These are phyloP conservation scores for Steinernema khuongi DNA, from an alignment of 1,140 invertebrate genomes.

Conservation along the genomic window DNA sequence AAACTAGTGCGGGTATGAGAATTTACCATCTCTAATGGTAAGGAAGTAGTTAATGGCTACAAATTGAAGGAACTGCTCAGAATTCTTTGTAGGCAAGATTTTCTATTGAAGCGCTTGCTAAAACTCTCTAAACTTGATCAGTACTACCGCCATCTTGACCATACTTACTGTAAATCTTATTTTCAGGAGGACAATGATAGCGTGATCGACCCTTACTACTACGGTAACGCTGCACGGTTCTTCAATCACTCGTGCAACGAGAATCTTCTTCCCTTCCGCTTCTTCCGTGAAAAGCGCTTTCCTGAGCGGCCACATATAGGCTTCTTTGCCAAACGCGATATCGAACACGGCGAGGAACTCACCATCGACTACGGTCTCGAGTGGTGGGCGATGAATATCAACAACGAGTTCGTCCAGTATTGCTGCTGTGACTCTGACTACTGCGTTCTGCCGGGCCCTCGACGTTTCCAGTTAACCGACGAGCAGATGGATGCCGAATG, in stretches of 20 bases:
- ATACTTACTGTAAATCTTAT: too few relatives aligned
- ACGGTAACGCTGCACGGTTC: slow-evolving; percentile 15
- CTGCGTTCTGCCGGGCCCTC: neutral
- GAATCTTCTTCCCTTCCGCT: slow-evolving; percentile 19
- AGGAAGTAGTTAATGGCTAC: too few relatives aligned
- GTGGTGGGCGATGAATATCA: neutral
- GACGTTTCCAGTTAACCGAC: neutral
- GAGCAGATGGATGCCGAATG: too few relatives aligned
- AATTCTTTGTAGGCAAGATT: too few relatives aligned
- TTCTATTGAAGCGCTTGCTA: neutral
- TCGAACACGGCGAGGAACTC: slow-evolving; percentile 10
- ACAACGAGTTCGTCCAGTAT: neutral
- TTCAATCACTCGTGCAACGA: slow-evolving; percentile 23
- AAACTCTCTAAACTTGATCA: too few relatives aligned
- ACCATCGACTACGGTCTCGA: slow-evolving; percentile 21
- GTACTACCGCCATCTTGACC: too few relatives aligned
- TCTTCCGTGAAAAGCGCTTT: slow-evolving; percentile 1
- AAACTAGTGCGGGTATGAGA: too few relatives aligned
- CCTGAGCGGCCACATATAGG: slow-evolving; percentile 10
- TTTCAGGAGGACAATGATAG: neutral
- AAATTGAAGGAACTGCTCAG: too few relatives aligned
- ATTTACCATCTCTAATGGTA: too few relatives aligned
- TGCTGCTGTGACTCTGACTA: slow-evolving; percentile 18
- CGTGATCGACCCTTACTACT: slow-evolving; percentile 10
- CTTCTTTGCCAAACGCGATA: slow-evolving; percentile 19